A percentile compares a stretch with the other conserved stretches of the same genome.
Evolutionary conservation across 2,113 vertebrate species (phyloP).

Genomic region (Oreamnos americanus): DNA sequence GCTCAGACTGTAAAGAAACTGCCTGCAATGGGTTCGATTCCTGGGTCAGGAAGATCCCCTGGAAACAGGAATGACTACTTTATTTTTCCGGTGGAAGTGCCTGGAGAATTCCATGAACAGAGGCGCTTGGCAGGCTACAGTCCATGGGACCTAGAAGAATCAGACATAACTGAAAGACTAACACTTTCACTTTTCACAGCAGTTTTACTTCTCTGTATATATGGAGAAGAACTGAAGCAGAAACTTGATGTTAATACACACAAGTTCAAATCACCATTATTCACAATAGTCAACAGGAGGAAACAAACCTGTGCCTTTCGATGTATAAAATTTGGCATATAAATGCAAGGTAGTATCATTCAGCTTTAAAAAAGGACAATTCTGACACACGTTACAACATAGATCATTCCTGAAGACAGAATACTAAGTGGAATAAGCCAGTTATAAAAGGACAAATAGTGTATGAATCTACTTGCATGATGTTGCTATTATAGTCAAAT

Average conservation of each 20-base stretch:
- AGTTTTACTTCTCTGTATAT: background rate
- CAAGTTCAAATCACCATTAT: background rate
- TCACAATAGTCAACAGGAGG: background rate
- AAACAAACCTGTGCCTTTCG: background rate
- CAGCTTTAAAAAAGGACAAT: background rate
- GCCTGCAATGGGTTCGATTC: fast-evolving
- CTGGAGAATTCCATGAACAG: background rate
- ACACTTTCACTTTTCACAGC: background rate
- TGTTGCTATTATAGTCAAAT: background rate
- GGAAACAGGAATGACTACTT: background rate
- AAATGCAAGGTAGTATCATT: background rate
- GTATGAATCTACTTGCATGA: background rate
- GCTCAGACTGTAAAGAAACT: background rate
- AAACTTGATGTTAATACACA: background rate
- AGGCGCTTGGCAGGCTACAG: background rate
- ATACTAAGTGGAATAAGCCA: background rate
- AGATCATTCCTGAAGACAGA: background rate
- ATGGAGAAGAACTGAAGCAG: background rate
- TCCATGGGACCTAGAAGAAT: background rate
- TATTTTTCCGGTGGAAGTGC: background rate
- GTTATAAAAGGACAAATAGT: background rate
- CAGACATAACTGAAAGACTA: background rate
- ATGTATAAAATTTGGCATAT: background rate
- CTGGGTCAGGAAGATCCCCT: background rate
- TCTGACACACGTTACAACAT: background rate